Percentiles rank a stretch among this genome's conserved stretches.
Conservation (phyloP, 1,140 invertebrate species). For the Cardiocondyla obscurior region DNA sequence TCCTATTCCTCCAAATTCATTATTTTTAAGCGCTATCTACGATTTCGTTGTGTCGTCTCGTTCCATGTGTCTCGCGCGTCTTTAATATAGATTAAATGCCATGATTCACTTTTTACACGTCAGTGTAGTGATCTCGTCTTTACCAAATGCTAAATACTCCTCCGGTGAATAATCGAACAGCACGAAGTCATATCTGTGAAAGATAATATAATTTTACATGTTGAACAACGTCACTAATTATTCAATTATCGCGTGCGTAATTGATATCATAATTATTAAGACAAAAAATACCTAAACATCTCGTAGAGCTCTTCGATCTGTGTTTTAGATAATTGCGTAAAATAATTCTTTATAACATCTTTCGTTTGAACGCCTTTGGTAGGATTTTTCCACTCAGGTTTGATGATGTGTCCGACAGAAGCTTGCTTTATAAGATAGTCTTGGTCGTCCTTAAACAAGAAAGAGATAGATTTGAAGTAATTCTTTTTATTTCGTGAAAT, state of each 20-base stretch:
- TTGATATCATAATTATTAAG: not conserved
- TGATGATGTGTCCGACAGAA: slow-evolving; percentile 89
- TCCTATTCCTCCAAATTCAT: slow-evolving; percentile 45
- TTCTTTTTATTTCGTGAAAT: not conserved
- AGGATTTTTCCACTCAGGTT: slow-evolving; percentile 92
- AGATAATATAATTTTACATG: not conserved
- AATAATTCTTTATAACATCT: slow-evolving; percentile 89
- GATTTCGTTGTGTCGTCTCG: slow-evolving; percentile 47
- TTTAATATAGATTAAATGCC: not conserved
- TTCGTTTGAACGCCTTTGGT: slow-evolving; percentile 89
- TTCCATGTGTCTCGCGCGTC: not conserved
- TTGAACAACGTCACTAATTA: not conserved
- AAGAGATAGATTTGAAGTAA: slow-evolving; percentile 19
- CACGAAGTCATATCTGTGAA: slow-evolving; percentile 91
- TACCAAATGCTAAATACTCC: slow-evolving; percentile 88
- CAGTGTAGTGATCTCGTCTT: slow-evolving; percentile 81
- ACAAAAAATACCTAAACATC: slow-evolving; percentile 88
- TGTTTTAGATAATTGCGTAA: slow-evolving; percentile 89
- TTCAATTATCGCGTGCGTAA: not conserved
- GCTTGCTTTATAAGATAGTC: slow-evolving; percentile 91
- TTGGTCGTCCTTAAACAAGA: slow-evolving; percentile 89
- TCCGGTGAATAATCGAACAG: slow-evolving; percentile 92
- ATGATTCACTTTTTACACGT: slow-evolving; percentile 79
- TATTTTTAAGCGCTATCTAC: slow-evolving; percentile 47
- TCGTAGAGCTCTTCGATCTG: slow-evolving; percentile 91